Evolutionary conservation across 2,113 vertebrate species (phyloP).

Genomic region (Nematolebias whitei): DNA sequence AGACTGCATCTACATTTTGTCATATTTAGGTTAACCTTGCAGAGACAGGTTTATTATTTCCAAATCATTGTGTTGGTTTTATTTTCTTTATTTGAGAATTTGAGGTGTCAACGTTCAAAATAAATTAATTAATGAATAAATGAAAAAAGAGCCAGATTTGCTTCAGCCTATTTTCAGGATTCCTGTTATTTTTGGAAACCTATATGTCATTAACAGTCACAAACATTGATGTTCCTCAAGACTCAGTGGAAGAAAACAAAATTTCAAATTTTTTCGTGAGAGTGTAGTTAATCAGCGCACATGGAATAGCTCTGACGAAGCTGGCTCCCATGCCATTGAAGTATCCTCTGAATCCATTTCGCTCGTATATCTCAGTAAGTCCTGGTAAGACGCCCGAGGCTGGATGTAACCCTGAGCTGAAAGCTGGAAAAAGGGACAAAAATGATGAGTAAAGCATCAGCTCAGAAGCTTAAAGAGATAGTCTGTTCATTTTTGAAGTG

Average conservation of each 20-base stretch:
- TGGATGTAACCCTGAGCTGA: conserved; percentile 56
- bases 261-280: conserved; percentile 73
- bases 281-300: conserved; percentile 77
- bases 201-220: background rate
- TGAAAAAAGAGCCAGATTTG: background rate
- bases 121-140: too few species aligned
- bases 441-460: conserved; percentile 26
- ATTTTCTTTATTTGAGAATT: background rate
- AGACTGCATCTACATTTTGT: background rate
- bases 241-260: conserved; percentile 48
- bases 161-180: background rate
- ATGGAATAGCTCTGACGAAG: conserved; percentile 77
- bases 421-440: conserved; percentile 66
- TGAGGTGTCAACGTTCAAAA: background rate
- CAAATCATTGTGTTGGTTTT: background rate
- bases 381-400: conserved; percentile 50
- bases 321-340: conserved; percentile 80
- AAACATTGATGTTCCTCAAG: conserved; percentile 35
- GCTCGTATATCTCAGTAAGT: conserved; percentile 71
- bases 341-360: conserved; percentile 72
- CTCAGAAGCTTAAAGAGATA: background rate
- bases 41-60: background rate
- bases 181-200: background rate
- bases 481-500: too few species aligned
- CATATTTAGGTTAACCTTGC: conserved; percentile 5